Base-by-base conservation (phyloP, 2,888 invertebrate species). In the Drosophila paramelanica region DNA sequence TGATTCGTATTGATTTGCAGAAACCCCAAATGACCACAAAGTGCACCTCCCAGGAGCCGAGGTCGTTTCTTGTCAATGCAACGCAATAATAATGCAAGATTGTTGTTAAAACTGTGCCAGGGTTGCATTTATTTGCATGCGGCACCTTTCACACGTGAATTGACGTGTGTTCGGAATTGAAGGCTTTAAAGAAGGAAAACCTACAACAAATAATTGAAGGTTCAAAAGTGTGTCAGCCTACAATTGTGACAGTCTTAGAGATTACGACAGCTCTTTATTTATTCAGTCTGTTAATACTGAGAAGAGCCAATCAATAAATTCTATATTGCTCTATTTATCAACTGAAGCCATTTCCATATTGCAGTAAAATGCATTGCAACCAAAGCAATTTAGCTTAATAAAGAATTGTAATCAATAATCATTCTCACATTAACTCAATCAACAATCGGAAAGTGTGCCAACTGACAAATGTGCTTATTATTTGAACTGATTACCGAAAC, bases 1-100 rank as follows among this genome's bases (percentile, higher is more conserved):
- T 42, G 58, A 56, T 50, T 58, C 5, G 17, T 57, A 77, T 75
- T 60, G 77, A 75, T 77, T 74, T 57, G 52, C 11, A 31, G 62
- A 49, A 38, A 38, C 49, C 33, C 7, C 47, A 38, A 56, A 56
- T 36, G 39, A 43, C 14, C 25, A 23, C 17, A 25, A 25, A 23
- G 4, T 23, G 23, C 23, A 23, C 23, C 23, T 49, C 14, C 49
- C 14, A 8, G 8, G 17, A 13, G 17, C 41, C 5, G 20, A 56
- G 66, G 55, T 42, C 41, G 36, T 8, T 61, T 53, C 43, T 45
- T 51, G 42, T 17, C 51, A 56, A 64, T 47, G 51, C 6, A 61
- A 31, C 31, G 31, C 33, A 43, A 60, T 43, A 58, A 47, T 42
- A 58, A 47, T 42, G 11, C 41, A 23, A 38, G 25, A 46, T 50